A percentile compares a stretch with the other conserved stretches of the same genome.
phyloP scores from a whole-genome alignment of 2,113 vertebrate genomes.

The Anguilla rostrata region DNA sequence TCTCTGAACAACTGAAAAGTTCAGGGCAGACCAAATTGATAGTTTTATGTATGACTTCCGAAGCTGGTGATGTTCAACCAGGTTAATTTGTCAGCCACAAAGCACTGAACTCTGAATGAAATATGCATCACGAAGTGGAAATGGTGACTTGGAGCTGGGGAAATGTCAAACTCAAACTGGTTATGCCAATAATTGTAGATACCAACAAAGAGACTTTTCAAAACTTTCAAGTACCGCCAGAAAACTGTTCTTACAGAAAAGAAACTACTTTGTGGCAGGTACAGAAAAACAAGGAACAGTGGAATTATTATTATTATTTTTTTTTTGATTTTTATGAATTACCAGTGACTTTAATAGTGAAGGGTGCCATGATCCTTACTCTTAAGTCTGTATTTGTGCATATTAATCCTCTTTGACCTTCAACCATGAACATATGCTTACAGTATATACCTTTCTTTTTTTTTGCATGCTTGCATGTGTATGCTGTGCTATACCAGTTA shows the following conservation, averaged over 20 bases:
- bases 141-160: not conserved
- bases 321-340: not conserved
- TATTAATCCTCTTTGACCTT: not conserved
- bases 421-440: not conserved
- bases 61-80: too few relatives aligned
- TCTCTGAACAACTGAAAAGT: too few relatives aligned
- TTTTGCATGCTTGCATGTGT: not conserved
- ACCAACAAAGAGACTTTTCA: too few relatives aligned
- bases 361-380: conserved; percentile 64
- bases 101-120: not conserved
- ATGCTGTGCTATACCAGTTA: not conserved
- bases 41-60: too few relatives aligned
- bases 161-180: not conserved
- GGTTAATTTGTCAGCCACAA: not conserved
- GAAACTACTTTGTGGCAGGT: not conserved
- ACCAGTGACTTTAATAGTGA: conserved; percentile 34
- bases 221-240: not conserved
- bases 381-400: not conserved
- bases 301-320: not conserved
- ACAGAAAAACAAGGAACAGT: conserved; percentile 14
- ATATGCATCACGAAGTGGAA: not conserved
- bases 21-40: too few relatives aligned
- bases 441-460: too few relatives aligned
- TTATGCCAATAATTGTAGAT: not conserved
- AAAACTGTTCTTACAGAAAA: not conserved